Base-by-base conservation (phyloP, 2,797 vertebrate genomes). In the Silurus aristotelis region DNA sequence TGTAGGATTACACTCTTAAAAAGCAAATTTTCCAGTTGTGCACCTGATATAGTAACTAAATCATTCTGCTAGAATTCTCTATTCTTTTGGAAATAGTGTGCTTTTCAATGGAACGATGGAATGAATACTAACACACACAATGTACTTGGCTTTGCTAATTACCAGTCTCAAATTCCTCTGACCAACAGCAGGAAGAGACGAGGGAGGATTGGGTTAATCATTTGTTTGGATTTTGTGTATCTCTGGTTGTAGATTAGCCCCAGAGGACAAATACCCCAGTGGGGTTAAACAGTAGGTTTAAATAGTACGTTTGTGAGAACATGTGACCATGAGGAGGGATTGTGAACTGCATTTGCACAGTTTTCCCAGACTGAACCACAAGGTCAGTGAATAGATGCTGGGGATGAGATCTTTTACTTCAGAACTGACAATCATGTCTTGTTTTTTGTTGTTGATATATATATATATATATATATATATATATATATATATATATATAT, bases 161-260 rank as follows among this genome's bases (percentile, higher is more conserved):
- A 55, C 25, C 15, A 63, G 82, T 25, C 72, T 86, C 46, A 82
- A 67, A 77, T 82, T 82, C 60, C 83, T 87, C 63, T 1, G 61
- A 83, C 38, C 82, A 84, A 38, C 63, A 38, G 48, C 63, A 27
- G 25, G 78, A 75, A 86, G 66, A 84, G 75, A 88, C 78, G 80
- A 84, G 80, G 72, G 83, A 80, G 77, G n/a, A 63, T 86, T 81
- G 81, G 80, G 87, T 88, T 88, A 89, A 90, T 90, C 85, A 90
- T 91, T 90, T 88, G 85, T 89, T 88, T 87, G 84, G 82, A 80
- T 56, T 85, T 83, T 3, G 84, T 76, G 77, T 91, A 88, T 90
- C 88, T 88, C 46, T 80, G 46, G 73, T 82, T 87, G 66, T 67
- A 83, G 88, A 88, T 91, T 88, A 87, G 68, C 67, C 82, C 80